A percentile compares a stretch with the other conserved stretches of the same genome.
Conservation (phyloP, 2,113 vertebrate species). For the Perca schrenkii region DNA sequence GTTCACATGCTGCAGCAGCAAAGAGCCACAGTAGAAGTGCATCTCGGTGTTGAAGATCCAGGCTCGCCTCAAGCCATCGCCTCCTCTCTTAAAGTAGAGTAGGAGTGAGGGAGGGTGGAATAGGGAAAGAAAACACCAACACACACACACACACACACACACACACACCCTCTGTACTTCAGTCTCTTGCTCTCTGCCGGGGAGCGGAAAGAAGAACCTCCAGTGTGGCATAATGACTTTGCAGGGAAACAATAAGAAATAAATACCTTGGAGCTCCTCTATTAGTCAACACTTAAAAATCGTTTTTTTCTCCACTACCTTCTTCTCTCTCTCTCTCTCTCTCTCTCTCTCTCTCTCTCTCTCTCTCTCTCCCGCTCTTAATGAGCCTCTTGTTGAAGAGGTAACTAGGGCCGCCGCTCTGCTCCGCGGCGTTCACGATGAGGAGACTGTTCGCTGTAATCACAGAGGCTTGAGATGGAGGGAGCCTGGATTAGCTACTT, state of each 20-base stretch:
- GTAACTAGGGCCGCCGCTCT: constrained; percentile 82
- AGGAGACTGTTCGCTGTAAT: constrained; percentile 81
- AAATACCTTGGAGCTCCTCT: constrained; percentile 86
- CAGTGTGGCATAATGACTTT: constrained; percentile 82
- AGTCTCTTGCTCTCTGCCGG: constrained; percentile 58
- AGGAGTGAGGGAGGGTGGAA: constrained; percentile 45
- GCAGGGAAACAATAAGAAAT: constrained; percentile 83
- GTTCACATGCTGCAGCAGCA: constrained; percentile 73
- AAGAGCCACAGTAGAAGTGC: constrained; percentile 72
- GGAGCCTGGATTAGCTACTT: constrained; percentile 84
- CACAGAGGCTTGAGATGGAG: constrained; percentile 81
- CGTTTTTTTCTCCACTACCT: constrained; percentile 11
- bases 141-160: constrained; percentile 42
- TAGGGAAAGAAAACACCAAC: constrained; percentile 52
- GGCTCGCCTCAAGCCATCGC: constrained; percentile 76
- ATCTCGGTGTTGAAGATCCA: constrained; percentile 66
- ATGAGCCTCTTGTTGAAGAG: constrained; percentile 86
- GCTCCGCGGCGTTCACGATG: constrained; percentile 71
- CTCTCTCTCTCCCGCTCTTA: constrained; percentile 72
- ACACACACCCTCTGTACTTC: constrained; percentile 33
- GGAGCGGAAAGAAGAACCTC: constrained; percentile 75
- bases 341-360: constrained; percentile 39
- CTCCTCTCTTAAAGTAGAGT: constrained; percentile 68
- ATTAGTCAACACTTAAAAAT: constrained; percentile 86
- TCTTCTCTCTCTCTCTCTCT: neutral